Evolutionary conservation across 2,888 invertebrate species (phyloP), one percentile per base, ranked within the genome.

Genomic region (Endotricha flammealis): DNA sequence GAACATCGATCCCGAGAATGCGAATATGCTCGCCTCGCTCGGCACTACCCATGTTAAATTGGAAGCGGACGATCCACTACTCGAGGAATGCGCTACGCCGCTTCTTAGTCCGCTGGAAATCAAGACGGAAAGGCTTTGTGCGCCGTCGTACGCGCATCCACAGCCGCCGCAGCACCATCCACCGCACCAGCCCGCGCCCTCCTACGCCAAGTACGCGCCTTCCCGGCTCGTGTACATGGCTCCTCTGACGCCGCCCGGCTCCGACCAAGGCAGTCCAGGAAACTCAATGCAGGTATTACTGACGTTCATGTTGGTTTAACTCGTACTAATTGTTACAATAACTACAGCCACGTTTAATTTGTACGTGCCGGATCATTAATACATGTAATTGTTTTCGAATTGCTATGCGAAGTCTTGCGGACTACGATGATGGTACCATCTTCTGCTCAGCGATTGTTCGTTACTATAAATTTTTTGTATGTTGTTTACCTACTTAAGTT

Each of bases 1-100:
- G 70, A 95, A 95, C 77, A 92, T 95, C 66, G 95, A 96, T 73
- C 94, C 95, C 14, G 95, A 95, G 74, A 95, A 95, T 71, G 95
- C 95, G 35, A 93, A 94, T 63, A 95, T 95, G 93, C 85, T 95
- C 54, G 92, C 92, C 46, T 88, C 92, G 36, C 78, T 91, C 53
- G 73, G 90, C 59, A 77, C 85, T 34, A 89, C 90, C 2, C 93
- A 93, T 70, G 92, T 95, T 55, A 95, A 95, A 76, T 88, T 94
- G 73, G 94, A 95, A 76, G 90, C 92, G 38, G 91, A 92, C 51
- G 86, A 85, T 31, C 71, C 69, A 30, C 53, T 90, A 45, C 81
- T 90, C 42, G 90, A 90, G 59, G 88, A 89, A 50, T 88, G 90
- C 68, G 89, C 91, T 42, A 91, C 92, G 48, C 92, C 93, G 44